Evolutionary conservation across 2,113 vertebrate genomes (phyloP).

Genomic region (Phrynosoma blainvillii): DNA sequence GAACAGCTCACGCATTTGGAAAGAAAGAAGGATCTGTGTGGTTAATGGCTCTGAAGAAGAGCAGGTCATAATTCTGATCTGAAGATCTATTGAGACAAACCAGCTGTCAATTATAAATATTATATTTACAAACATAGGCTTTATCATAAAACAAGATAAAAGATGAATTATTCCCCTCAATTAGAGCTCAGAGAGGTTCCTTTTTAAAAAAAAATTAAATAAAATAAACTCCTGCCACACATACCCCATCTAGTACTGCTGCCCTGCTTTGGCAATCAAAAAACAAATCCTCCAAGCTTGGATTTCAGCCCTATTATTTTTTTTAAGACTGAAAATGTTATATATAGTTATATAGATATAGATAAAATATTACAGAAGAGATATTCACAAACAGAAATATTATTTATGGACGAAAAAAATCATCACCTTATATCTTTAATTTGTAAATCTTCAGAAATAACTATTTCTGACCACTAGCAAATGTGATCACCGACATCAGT

Average conservation of each 20-base stretch:
- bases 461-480: not conserved
- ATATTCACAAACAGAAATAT: not conserved
- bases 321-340: not conserved
- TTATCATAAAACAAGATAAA: not conserved
- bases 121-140: not conserved
- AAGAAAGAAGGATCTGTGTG: not conserved
- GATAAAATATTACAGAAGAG: not conserved
- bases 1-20: not conserved
- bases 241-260: no score
- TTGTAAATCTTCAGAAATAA: not conserved
- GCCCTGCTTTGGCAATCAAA: no score
- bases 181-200: no score
- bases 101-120: not conserved
- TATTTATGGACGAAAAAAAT: not conserved
- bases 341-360: not conserved
- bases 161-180: not conserved
- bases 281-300: no score
- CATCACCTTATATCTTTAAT: not conserved
- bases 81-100: not conserved
- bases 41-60: not conserved
- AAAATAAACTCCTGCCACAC: no score
- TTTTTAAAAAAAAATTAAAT: no score
- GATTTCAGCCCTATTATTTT: not conserved
- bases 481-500: not conserved
- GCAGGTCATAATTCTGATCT: not conserved